Conservation (phyloP, 53 echinoderm and acorn worm genomes). For the Crossaster papposus region DNA sequence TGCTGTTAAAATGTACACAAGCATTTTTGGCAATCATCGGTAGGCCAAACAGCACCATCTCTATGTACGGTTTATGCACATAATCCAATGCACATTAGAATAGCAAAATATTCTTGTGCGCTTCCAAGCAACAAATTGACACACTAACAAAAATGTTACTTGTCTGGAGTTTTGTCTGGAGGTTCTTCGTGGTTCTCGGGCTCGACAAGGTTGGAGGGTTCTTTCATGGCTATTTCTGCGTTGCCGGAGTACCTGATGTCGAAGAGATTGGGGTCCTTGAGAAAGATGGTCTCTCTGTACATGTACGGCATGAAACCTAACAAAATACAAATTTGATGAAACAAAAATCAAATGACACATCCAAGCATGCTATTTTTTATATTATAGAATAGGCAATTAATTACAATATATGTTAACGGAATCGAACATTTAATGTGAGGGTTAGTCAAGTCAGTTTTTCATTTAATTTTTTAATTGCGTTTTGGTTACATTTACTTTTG, state of each 20-base stretch:
- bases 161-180: conserved; percentile 9
- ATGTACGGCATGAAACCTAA: conserved; percentile 92
- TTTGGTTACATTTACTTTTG: no score
- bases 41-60: neutral
- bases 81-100: neutral
- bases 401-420: neutral
- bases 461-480: no score
- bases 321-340: neutral
- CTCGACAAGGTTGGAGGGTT: conserved; percentile 33
- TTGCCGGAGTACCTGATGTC: conserved; percentile 82
- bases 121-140: neutral
- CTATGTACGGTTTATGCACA: neutral
- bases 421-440: neutral
- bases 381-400: neutral
- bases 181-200: conserved; percentile 16
- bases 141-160: neutral
- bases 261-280: conserved; percentile 84
- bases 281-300: conserved; percentile 84
- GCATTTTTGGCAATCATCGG: neutral
- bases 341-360: neutral
- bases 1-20: neutral
- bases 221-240: conserved; percentile 64
- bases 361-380: no score
- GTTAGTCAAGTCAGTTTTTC: no score
- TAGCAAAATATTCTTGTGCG: neutral